Base-by-base conservation (phyloP, 37 sponge, comb jelly and placozoan species). In the Dysidea cf. avara region DNA sequence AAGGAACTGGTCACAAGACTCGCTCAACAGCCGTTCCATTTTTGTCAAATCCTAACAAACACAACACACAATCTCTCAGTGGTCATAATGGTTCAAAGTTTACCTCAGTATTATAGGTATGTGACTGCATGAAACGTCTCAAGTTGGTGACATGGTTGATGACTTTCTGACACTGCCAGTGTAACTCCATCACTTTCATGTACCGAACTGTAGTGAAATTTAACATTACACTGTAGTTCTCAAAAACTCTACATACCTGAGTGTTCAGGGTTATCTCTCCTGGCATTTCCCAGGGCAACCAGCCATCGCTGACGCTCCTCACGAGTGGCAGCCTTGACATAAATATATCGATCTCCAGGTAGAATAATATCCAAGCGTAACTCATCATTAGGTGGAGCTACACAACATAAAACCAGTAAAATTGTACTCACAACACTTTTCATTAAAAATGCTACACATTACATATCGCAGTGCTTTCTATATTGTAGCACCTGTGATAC, bases 271-370 rank as follows among this genome's bases (percentile, higher is more conserved):
- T 78, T 79, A 13, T 49, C 75, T 52, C 80, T 83, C 52, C 91
- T 95, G 9, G 92, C 67, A 40, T 52, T 39, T 3, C 89, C 96
- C 29, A 95, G 69, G 3, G 89, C 93, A 0, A 95, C 75, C 39
- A 95, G 61, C 96, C 96, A 95, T 63, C 87, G 77, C 82, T 95
- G 96, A 26, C 89, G 28, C 66, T 95, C 96, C 5, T 63, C 54
- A 7, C 62, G 59, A 26, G 92, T 73, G 34, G 82, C 66, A 4
- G 92, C 92, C n/a, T 69, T 55, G 31, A 95, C 66, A 64, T 95
- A 95, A 31, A 95, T 49, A 54, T 74, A 62, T 56, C 61, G 62
- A 7, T 72, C 84, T 30, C 76, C 69, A 29, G 83, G 87, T 35
- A 83, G 69, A 13, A 71, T 39, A 12, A 91, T 64, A 50, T 91